Evolutionary conservation across 2,113 vertebrate genomes (phyloP), one percentile per base, ranked within the genome.

Genomic region (Grantiella picta): DNA sequence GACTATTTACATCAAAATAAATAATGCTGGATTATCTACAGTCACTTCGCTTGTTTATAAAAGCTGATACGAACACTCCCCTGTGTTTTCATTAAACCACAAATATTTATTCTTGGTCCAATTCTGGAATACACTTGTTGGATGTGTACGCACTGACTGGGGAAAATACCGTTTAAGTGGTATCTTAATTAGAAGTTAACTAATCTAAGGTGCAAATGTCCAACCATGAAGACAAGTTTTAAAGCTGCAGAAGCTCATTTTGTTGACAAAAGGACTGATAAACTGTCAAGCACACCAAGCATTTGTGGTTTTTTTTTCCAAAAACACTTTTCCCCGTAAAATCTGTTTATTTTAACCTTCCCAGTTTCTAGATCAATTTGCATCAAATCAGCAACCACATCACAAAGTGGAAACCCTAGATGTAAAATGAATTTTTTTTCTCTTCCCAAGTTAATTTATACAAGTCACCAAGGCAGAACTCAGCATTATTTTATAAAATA

Each of bases 41-140:
- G 57, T 87, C 65, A 86, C 27, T 92, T 92, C 21, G 61, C 10
- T 53, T 79, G 65, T 95, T 94, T 95, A 90, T 78, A 54, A 16
- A 94, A 75, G 40, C 63, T 87, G 42, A 94, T 82, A 86, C 0
- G 5, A 82, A 66, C 16, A 50, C 52, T 73, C 50, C 42, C 33
- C 25, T 33, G 29, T 42, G 49, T 94, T 94, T 94, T 86, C 66
- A 69, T 72, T 66, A 94, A 82, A 38, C 19, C 33, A 64, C 64
- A 91, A 89, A 84, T 84, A 86, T 91, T 95, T 92, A 84, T 70
- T 93, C 56, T 83, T 78, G 23, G 38, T 70, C 53, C 49, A 49
- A 5, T 69, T 69, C 71, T 59, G 53, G 33, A 79, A 92, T 75
- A 84, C 53, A 57, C 45, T 53, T 95, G 63, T 44, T 69, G 35